Evolutionary conservation across 2,113 vertebrate genomes (phyloP).

Genomic region (Thymallus thymallus): DNA sequence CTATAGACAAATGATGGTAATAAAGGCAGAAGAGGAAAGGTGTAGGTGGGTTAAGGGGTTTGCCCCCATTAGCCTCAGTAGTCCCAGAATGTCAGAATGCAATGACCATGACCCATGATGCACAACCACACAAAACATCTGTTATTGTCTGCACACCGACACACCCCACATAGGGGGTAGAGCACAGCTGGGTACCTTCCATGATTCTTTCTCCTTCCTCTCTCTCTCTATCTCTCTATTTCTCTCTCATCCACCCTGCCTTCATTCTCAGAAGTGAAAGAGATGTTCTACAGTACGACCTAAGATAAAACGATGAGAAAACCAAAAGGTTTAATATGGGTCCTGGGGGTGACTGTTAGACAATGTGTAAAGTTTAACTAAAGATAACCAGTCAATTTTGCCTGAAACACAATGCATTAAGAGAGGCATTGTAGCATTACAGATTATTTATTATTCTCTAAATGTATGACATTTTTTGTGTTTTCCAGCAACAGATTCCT

Average conservation of each 20-base stretch:
- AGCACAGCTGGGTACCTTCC: not conserved
- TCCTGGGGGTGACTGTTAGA: not conserved
- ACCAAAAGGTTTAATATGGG: constrained; percentile 14
- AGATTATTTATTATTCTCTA: constrained; percentile 25
- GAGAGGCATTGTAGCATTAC: not conserved
- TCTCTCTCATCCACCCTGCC: not conserved
- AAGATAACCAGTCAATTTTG: constrained; percentile 27
- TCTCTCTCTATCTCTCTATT: not conserved
- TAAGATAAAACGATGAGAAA: not conserved
- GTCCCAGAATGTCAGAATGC: constrained; percentile 5
- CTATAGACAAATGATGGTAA: not conserved
- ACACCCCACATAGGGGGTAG: not conserved
- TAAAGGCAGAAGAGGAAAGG: not conserved
- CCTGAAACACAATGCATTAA: constrained; percentile 13
- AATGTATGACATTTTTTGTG: constrained; percentile 4
- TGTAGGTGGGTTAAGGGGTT: not conserved
- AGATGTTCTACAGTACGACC: not conserved
- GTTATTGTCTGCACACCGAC: constrained; percentile 11
- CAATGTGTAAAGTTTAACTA: constrained; percentile 23
- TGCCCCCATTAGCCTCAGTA: constrained; percentile 14
- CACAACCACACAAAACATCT: constrained; percentile 7
- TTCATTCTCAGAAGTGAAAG: not conserved
- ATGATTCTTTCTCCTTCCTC: not conserved
- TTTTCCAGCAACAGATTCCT: constrained; percentile 16
- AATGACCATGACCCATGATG: not conserved